Evolutionary conservation across 2,113 vertebrate species (phyloP).

Genomic region (Silurus glanis): DNA sequence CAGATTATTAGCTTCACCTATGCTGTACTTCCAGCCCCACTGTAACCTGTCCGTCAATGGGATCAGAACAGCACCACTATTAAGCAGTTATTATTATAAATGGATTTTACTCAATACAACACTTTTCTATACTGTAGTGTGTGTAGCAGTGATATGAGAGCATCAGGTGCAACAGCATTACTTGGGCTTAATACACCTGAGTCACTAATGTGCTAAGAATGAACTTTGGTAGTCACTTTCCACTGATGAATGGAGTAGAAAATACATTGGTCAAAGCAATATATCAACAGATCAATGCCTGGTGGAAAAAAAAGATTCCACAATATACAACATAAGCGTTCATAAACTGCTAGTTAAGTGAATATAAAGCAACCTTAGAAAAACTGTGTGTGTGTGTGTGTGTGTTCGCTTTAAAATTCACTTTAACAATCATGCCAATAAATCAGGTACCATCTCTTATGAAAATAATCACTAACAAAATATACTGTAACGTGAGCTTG

Average conservation of each 20-base stretch:
- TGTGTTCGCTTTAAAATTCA: not conserved
- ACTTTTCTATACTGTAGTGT: not conserved
- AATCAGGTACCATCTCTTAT: not conserved
- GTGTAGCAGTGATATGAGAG: not conserved
- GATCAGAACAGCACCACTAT: not conserved
- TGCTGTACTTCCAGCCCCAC: not conserved
- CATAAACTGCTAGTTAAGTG: not conserved
- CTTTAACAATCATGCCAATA: not conserved
- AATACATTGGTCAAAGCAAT: not conserved
- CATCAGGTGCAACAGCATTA: not conserved
- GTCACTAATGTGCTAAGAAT: not conserved
- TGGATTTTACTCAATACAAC: not conserved
- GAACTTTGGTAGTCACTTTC: not conserved
- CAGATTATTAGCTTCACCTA: not conserved
- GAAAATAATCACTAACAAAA: constrained; percentile 15
- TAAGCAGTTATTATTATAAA: not conserved
- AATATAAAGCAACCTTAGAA: not conserved
- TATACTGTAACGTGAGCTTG: constrained; percentile 10
- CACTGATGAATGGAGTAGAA: not conserved
- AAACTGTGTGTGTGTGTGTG: not conserved
- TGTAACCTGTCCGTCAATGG: not conserved
- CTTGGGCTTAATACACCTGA: not conserved
- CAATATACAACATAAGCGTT: not conserved
- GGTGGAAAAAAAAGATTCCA: not conserved
- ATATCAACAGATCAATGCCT: not conserved